Evolutionary conservation across 2,797 vertebrate genomes (phyloP).

Genomic region (Cirrhinus mrigala): DNA sequence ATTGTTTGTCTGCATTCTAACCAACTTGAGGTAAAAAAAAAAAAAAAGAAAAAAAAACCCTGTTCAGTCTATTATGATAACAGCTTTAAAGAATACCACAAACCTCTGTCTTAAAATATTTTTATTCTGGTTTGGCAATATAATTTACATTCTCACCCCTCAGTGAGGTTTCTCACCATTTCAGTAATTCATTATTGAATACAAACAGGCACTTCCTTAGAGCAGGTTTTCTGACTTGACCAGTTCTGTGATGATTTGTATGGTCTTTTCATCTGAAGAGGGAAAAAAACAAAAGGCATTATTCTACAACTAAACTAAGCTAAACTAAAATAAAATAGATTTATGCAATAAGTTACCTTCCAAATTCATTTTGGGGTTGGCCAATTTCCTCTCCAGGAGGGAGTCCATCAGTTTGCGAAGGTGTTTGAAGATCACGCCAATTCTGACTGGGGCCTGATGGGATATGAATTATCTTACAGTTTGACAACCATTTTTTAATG

Average conservation of each 20-base stretch:
- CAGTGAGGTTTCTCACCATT: not conserved
- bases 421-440: slow-evolving; percentile 98
- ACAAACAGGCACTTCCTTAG: slow-evolving; percentile 55
- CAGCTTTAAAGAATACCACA: slow-evolving; percentile 19
- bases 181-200: not conserved
- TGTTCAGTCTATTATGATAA: not conserved
- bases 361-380: slow-evolving; percentile 92
- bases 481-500: not conserved
- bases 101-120: slow-evolving; percentile 47
- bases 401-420: slow-evolving; percentile 92
- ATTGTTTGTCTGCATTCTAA: slow-evolving; percentile 15
- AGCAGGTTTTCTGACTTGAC: slow-evolving; percentile 84
- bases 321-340: not conserved
- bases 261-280: slow-evolving; percentile 87
- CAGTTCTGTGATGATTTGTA: slow-evolving; percentile 91
- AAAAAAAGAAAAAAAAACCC: not conserved
- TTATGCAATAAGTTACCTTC: slow-evolving; percentile 82
- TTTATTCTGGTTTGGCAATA: slow-evolving; percentile 57
- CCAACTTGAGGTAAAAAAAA: not conserved
- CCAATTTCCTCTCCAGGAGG: slow-evolving; percentile 91
- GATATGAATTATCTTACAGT: not conserved
- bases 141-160: slow-evolving; percentile 26
- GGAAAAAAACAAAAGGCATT: slow-evolving; percentile 22
- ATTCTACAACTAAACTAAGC: no score
- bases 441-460: slow-evolving; percentile 91